Conservation (phyloP, 2,888 invertebrate species). For the Stenolophus ochropezus region DNA sequence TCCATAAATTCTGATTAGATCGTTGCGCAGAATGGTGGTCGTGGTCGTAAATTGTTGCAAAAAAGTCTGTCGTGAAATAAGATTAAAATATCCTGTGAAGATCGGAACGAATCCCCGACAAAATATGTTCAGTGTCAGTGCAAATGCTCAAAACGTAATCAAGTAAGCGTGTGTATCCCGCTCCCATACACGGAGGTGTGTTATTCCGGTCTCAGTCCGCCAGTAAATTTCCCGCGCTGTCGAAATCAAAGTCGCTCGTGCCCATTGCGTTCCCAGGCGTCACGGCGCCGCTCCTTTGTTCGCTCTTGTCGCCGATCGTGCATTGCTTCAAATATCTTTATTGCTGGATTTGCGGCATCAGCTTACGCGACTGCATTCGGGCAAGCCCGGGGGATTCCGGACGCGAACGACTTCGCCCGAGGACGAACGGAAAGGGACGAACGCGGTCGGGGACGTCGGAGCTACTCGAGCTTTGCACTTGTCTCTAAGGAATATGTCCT, state of each 20-base stretch:
- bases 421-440: background rate
- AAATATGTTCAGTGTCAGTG: constrained; percentile 18
- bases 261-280: constrained; percentile 27
- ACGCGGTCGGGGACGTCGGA: background rate
- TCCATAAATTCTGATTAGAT: background rate
- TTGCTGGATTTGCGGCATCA: constrained; percentile 66
- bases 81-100: background rate
- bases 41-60: background rate
- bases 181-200: constrained; percentile 22
- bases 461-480: constrained; percentile 19
- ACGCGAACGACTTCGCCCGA: background rate
- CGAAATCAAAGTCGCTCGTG: constrained; percentile 48
- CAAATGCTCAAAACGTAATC: constrained; percentile 22
- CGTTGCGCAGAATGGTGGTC: background rate
- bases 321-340: constrained; percentile 67
- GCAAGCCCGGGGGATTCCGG: background rate
- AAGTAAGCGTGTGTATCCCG: constrained; percentile 38
- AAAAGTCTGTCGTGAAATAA: background rate
- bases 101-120: background rate
- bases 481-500: constrained; percentile 28
- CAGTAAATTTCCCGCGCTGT: constrained; percentile 44
- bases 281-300: constrained; percentile 31
- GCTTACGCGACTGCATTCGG: constrained; percentile 41
- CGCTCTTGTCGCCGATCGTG: constrained; percentile 17
- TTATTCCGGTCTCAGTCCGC: constrained; percentile 41